A percentile compares a stretch with the other conserved stretches of the same genome.
Evolutionary conservation across 2,797 vertebrate species (phyloP).

Genomic region (Acridotheres tristis): DNA sequence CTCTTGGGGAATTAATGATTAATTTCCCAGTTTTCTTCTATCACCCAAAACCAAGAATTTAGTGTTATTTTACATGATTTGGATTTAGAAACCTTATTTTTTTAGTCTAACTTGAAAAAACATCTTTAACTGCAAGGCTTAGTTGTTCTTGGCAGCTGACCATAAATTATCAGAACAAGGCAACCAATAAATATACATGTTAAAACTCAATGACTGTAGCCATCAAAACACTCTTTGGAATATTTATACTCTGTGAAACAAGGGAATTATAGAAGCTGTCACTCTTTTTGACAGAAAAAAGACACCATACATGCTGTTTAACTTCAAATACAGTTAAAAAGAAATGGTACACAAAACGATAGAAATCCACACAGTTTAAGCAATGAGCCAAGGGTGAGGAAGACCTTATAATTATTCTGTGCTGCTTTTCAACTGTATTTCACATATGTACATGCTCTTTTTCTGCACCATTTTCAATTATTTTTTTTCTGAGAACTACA

Average conservation of each 20-base stretch:
- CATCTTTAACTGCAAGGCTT: slow-evolving; percentile 27
- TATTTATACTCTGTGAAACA: slow-evolving; percentile 62
- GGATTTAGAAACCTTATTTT: not conserved
- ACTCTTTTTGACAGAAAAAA: slow-evolving; percentile 66
- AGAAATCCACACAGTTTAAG: not conserved
- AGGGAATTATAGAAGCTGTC: slow-evolving; percentile 63
- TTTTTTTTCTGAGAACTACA: not conserved
- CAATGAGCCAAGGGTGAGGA: slow-evolving; percentile 25
- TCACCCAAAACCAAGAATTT: not conserved
- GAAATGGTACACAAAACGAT: slow-evolving; percentile 17
- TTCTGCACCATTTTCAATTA: not conserved
- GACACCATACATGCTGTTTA: slow-evolving; percentile 61
- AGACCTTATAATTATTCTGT: not conserved
- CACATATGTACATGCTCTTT: not conserved
- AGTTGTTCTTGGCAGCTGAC: slow-evolving; percentile 55
- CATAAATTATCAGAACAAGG: slow-evolving; percentile 62
- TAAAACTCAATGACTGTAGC: slow-evolving; percentile 55
- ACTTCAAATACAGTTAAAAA: slow-evolving; percentile 62
- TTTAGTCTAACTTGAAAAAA: slow-evolving; percentile 9
- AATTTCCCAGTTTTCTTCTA: not conserved
- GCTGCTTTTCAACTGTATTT: not conserved
- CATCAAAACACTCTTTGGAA: slow-evolving; percentile 60
- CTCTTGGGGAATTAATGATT: not conserved
- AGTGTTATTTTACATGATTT: slow-evolving; percentile 2
- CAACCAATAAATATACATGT: slow-evolving; percentile 59